Conservation (phyloP, 2,113 vertebrate genomes). For the Boulengerochromis microlepis region DNA sequence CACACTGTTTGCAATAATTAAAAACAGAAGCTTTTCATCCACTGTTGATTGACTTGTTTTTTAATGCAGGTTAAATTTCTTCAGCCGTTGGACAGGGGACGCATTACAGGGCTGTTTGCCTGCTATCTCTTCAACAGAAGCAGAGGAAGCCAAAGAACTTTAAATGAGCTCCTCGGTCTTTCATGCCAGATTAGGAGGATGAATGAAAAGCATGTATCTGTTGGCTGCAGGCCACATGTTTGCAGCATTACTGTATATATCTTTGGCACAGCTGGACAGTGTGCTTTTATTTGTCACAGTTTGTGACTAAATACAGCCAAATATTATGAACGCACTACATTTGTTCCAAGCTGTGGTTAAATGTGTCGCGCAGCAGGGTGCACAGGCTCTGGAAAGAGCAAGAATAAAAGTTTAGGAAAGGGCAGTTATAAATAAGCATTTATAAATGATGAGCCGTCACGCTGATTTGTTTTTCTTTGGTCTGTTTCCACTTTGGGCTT, state of each 20-base stretch:
- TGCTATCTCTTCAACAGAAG: neutral
- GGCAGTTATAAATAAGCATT: neutral
- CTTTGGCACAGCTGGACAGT: neutral
- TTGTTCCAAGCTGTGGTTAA: neutral
- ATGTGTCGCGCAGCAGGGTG: neutral
- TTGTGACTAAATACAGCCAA: neutral
- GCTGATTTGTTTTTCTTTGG: neutral
- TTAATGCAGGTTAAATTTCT: slow-evolving; percentile 19
- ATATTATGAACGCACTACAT: neutral
- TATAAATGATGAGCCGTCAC: neutral
- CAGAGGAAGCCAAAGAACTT: neutral
- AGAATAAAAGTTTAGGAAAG: neutral
- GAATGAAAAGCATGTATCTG: neutral
- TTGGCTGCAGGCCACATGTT: neutral
- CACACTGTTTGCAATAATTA: neutral
- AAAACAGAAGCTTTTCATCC: neutral
- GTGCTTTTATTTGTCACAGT: neutral
- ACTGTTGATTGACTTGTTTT: slow-evolving; percentile 27
- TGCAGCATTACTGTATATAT: neutral
- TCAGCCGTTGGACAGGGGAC: neutral
- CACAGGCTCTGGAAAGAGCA: neutral
- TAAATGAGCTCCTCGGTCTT: slow-evolving; percentile 20
- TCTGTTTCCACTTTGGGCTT: neutral
- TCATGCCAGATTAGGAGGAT: slow-evolving; percentile 13
- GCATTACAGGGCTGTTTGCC: neutral